These are phyloP conservation scores for Manduca sexta DNA, from an alignment of 1,140 invertebrate species.

Conservation along the genomic window DNA sequence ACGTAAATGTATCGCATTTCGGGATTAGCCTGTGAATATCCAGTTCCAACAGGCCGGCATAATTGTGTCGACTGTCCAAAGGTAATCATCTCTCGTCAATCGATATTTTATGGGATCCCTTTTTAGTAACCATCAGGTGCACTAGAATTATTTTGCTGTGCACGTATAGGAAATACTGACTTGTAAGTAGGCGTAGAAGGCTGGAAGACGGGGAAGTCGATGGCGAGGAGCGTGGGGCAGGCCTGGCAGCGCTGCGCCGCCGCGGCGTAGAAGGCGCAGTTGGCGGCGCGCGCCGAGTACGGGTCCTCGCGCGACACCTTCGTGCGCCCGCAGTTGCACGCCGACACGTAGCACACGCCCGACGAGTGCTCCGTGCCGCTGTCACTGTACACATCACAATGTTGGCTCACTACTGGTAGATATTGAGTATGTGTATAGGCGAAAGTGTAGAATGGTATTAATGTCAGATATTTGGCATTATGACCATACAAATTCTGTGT, in stretches of 20 bases:
- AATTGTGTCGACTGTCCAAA: too few relatives aligned
- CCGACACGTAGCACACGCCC: constrained; percentile 85
- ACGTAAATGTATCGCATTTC: too few relatives aligned
- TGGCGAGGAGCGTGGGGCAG: constrained; percentile 75
- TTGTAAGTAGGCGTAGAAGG: constrained; percentile 81
- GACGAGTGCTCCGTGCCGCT: constrained; percentile 80
- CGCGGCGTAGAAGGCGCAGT: constrained; percentile 88
- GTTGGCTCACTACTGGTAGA: too few relatives aligned
- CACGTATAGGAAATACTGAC: constrained; percentile 13
- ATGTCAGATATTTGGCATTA: too few relatives aligned
- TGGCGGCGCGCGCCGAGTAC: constrained; percentile 88
- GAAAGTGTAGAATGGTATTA: too few relatives aligned
- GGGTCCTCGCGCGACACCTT: constrained; percentile 91
- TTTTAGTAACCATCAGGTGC: too few relatives aligned
- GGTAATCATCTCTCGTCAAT: too few relatives aligned
- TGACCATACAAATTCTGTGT: too few relatives aligned
- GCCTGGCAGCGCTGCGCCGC: constrained; percentile 86
- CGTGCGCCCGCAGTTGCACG: constrained; percentile 93
- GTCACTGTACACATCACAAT: constrained; percentile 30
- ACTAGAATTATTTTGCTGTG: not conserved
- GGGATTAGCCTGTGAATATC: too few relatives aligned
- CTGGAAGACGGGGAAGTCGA: constrained; percentile 89
- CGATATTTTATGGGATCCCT: too few relatives aligned
- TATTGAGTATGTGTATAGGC: too few relatives aligned
- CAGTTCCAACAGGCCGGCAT: too few relatives aligned